These are phyloP conservation scores for Trichonephila clavipes DNA, from an alignment of 1,140 invertebrate genomes.

Conservation along the genomic window DNA sequence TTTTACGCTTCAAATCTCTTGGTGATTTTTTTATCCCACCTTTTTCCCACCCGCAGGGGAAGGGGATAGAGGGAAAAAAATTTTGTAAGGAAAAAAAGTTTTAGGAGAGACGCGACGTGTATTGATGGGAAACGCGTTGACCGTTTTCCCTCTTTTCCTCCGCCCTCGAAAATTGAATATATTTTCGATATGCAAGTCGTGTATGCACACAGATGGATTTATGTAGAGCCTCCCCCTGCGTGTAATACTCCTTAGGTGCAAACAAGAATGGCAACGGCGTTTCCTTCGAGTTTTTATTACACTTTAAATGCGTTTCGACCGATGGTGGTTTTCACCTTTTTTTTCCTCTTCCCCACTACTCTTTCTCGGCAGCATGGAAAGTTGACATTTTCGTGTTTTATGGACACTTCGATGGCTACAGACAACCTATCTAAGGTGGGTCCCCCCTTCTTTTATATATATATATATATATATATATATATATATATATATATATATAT, in stretches of 20 bases:
- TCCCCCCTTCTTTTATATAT: background rate
- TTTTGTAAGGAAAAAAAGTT: background rate
- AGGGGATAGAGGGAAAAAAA: background rate
- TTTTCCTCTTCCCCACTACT: background rate
- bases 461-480: too few relatives aligned
- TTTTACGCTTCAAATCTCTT: slow-evolving; percentile 40
- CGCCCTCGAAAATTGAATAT: slow-evolving; percentile 1
- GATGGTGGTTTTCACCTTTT: background rate
- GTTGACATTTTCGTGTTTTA: slow-evolving; percentile 52
- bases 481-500: too few relatives aligned
- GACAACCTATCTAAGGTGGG: background rate
- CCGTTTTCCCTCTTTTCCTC: background rate
- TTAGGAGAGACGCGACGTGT: background rate
- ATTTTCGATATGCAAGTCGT: background rate
- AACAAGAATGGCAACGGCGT: background rate
- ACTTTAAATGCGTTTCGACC: slow-evolving; percentile 21
- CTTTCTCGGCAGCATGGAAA: background rate
- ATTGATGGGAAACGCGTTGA: slow-evolving; percentile 29
- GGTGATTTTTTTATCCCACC: background rate
- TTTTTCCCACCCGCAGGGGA: background rate
- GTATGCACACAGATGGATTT: slow-evolving; percentile 3
- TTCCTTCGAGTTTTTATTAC: slow-evolving; percentile 20
- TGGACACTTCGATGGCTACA: slow-evolving; percentile 4
- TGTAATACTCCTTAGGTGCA: background rate
- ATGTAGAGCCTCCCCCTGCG: background rate